Percentiles rank a stretch among this genome's conserved stretches.
Evolutionary conservation across 2,113 vertebrate species (phyloP).

Genomic region (Mesembrinibis cayennensis): DNA sequence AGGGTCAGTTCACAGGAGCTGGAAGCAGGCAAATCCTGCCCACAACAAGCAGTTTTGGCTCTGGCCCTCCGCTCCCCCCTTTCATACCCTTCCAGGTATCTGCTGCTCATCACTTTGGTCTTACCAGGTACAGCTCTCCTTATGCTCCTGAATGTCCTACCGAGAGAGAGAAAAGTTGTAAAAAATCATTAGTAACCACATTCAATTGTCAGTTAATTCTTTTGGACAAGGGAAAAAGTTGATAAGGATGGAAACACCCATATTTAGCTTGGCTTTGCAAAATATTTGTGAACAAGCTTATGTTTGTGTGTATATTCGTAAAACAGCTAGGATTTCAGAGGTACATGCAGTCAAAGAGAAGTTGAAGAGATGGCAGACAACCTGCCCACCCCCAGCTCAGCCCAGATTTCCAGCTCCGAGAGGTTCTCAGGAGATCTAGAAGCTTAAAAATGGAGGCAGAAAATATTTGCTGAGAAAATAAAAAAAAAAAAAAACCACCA

Average conservation of each 20-base stretch:
- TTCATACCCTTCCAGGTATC: neutral
- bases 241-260: accelerated
- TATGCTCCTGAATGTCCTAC: neutral
- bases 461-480: neutral
- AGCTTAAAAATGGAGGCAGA: neutral
- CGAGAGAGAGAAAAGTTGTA: neutral
- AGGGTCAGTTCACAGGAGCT: neutral
- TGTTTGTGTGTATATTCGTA: accelerated
- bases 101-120: neutral
- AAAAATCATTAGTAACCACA: neutral
- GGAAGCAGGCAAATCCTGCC: neutral
- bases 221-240: neutral
- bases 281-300: neutral
- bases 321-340: neutral
- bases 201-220: neutral
- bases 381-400: neutral
- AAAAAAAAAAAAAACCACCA: no score
- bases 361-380: accelerated
- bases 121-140: neutral
- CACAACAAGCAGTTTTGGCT: neutral
- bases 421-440: neutral
- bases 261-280: neutral
- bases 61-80: accelerated
- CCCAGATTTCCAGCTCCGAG: neutral
- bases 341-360: neutral